phyloP scores from a whole-genome alignment of 2,888 invertebrate species.

The Melanostoma mellinum region DNA sequence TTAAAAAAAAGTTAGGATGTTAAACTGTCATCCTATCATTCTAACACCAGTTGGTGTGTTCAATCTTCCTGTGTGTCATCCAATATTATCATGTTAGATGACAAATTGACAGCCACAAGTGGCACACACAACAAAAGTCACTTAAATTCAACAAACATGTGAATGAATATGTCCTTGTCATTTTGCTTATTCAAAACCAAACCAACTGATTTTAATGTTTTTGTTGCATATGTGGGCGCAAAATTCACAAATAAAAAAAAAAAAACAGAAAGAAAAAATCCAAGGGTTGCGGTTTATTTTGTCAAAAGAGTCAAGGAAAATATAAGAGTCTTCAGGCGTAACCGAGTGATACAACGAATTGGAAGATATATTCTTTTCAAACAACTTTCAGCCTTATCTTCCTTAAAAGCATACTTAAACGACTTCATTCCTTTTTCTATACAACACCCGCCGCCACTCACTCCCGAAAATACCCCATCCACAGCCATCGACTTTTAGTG shows the following conservation, averaged over 20 bases:
- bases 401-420: slow-evolving; percentile 35
- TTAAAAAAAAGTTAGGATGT: too few relatives aligned
- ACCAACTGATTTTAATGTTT: slow-evolving; percentile 60
- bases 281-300: slow-evolving; percentile 28
- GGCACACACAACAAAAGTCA: slow-evolving; percentile 51
- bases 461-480: slow-evolving; percentile 14
- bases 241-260: slow-evolving; percentile 15
- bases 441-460: not conserved
- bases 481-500: slow-evolving; percentile 43
- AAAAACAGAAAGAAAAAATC: not conserved
- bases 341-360: slow-evolving; percentile 5
- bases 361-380: slow-evolving; percentile 3
- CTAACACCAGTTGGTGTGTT: not conserved
- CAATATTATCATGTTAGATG: slow-evolving; percentile 10
- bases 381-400: slow-evolving; percentile 22
- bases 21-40: too few relatives aligned
- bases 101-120: slow-evolving; percentile 68
- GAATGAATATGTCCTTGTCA: slow-evolving; percentile 23
- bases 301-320: not conserved
- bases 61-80: not conserved
- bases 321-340: slow-evolving; percentile 12
- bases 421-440: not conserved
- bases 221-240: slow-evolving; percentile 54
- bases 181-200: slow-evolving; percentile 51
- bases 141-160: slow-evolving; percentile 52